phyloP scores from a whole-genome alignment of 1,140 invertebrate genomes.

The Drosophila simulans region DNA sequence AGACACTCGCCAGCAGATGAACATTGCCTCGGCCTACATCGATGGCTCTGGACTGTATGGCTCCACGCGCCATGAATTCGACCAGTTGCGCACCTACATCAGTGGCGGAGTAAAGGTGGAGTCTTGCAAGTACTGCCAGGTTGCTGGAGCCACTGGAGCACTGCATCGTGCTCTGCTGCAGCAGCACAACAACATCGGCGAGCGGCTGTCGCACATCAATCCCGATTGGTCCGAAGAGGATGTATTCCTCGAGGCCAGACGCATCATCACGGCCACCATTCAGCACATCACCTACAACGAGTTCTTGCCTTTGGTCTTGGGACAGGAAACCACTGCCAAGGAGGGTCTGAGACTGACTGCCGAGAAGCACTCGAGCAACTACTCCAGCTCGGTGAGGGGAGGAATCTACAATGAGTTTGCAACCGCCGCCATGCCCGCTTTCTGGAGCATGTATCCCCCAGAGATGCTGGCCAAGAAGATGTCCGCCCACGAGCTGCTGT shows the following conservation, averaged over 20 bases:
- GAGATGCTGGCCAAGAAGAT: conserved; percentile 80
- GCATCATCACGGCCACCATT: conserved; percentile 91
- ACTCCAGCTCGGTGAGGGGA: conserved; percentile 89
- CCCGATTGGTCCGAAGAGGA: conserved; percentile 94
- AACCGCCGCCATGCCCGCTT: conserved; percentile 90
- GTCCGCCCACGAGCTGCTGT: conserved; percentile 85
- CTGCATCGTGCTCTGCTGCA: conserved; percentile 89
- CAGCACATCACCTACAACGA: conserved; percentile 95
- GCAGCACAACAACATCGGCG: conserved; percentile 94
- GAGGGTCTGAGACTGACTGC: conserved; percentile 84
- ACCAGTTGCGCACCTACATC: conserved; percentile 90
- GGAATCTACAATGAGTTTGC: conserved; percentile 88
- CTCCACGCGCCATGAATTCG: conserved; percentile 88
- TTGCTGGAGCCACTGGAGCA: conserved; percentile 85
- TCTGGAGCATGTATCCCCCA: conserved; percentile 90
- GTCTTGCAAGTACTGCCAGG: conserved; percentile 86
- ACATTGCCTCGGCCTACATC: conserved; percentile 93
- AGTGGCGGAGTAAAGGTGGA: conserved; percentile 88
- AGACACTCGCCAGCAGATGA: conserved; percentile 92
- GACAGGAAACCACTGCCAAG: conserved; percentile 84
- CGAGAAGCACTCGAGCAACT: conserved; percentile 86
- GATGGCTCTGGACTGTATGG: conserved; percentile 96
- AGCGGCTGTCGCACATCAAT: conserved; percentile 89
- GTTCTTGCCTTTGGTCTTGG: conserved; percentile 92
- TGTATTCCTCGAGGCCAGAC: conserved; percentile 91